Conservation (phyloP, 2,888 invertebrate genomes). For the Gastracanthus pulcherrimus region DNA sequence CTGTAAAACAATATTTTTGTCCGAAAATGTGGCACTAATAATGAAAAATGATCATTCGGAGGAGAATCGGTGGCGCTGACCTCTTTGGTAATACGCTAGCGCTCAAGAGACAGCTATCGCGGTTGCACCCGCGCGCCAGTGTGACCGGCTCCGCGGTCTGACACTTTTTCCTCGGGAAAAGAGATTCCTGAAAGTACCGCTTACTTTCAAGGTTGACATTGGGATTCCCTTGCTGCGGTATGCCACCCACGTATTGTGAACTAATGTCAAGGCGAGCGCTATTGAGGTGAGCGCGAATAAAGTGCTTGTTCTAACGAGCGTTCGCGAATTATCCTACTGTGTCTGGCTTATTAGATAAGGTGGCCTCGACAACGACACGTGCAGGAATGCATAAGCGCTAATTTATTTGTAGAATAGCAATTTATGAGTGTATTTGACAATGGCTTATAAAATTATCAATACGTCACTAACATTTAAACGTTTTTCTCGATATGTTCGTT, state of each 20-base stretch:
- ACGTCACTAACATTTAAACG: too few relatives aligned
- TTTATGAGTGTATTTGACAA: background rate
- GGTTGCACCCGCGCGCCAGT: background rate
- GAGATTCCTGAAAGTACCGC: slow-evolving; percentile 44
- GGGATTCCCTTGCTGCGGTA: slow-evolving; percentile 13
- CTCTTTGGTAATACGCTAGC: background rate
- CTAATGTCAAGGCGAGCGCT: slow-evolving; percentile 34
- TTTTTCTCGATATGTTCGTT: too few relatives aligned
- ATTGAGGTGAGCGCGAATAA: background rate
- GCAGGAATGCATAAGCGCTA: background rate
- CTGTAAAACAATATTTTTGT: background rate
- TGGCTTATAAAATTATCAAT: too few relatives aligned
- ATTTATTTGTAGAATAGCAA: too few relatives aligned
- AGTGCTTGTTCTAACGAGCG: slow-evolving; percentile 23
- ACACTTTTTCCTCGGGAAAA: slow-evolving; percentile 23
- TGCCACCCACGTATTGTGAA: slow-evolving; percentile 48
- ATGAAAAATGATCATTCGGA: background rate
- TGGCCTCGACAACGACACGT: background rate
- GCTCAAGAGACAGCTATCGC: background rate
- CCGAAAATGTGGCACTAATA: background rate
- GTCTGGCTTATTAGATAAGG: slow-evolving; percentile 24
- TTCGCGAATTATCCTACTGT: slow-evolving; percentile 17
- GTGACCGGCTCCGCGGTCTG: too few relatives aligned
- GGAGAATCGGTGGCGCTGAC: background rate
- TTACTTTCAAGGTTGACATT: slow-evolving; percentile 45